Base-by-base conservation (phyloP, 2,888 invertebrate species). In the Vandiemenella viatica region DNA sequence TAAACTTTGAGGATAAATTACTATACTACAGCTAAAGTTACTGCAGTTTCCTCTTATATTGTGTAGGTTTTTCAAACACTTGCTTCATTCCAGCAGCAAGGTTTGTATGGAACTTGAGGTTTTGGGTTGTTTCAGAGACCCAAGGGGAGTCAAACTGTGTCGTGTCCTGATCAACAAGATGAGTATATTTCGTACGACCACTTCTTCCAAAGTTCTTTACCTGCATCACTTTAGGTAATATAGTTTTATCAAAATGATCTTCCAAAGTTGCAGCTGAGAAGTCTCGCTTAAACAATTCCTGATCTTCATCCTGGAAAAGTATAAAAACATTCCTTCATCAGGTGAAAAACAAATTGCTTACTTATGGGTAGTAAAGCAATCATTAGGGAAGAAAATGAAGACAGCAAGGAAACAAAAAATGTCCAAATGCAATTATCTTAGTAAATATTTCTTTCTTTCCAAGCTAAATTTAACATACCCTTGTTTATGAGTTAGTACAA, bases 181-280 rank as follows among this genome's bases (percentile, higher is more conserved):
- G 98, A 0, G 98, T 98, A 68, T 98, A 98, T 63, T 99, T 99
- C 0, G 98, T 97, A 46, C 98, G 79, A 5, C 97, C 97, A 45
- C 97, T 96, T 2, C 97, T 82, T 10, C 98, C 98, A 67, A 99
- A 99, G 71, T 98, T 97, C 71, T 98, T 98, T 40, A 99, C 98
- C 73, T 74, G 61, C 97, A 98, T 98, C 58, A 98, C 97, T 74
- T 97, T 96, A 1, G 98, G 98, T 53, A 99, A 67, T 57, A 97
- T 88, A 21, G 96, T 93, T 70, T 98, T 99, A 65, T 99, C 95
- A 66, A 99, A 98, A 67, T 96, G 95, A 77, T 99, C 98, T 60
- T 99, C 98, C 60, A 98, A 68, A 0, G 98, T 99, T 0, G 96
- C 86, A 50, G 88, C 87, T 0, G 95, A 89, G 67, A 92, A 95